phyloP scores from a whole-genome alignment of 2,797 vertebrate genomes.

The Gallinago nigripennis region DNA sequence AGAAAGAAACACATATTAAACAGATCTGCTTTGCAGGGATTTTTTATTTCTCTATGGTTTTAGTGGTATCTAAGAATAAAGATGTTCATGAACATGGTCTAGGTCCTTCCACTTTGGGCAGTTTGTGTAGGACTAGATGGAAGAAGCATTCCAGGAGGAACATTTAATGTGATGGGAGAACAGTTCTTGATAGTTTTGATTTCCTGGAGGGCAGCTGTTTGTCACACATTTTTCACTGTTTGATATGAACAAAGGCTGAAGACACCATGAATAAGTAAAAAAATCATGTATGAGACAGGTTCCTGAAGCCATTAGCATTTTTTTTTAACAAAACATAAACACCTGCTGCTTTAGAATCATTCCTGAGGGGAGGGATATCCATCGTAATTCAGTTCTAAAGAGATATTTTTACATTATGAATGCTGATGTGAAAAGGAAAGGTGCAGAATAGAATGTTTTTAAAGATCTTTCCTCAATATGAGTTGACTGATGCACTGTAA shows the following conservation, averaged over 20 bases:
- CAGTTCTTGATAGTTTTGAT: neutral
- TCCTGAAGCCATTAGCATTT: neutral
- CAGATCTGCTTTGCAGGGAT: neutral
- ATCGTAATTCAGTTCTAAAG: neutral
- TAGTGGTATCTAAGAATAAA: neutral
- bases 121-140: neutral
- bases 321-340: neutral
- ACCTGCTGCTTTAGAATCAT: neutral
- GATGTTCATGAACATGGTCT: fast-evolving
- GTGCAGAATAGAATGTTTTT: neutral
- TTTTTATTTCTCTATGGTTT: neutral
- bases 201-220: neutral
- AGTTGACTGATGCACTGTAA: neutral
- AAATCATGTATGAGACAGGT: neutral
- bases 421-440: neutral
- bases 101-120: neutral
- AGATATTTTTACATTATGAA: constrained; percentile 8
- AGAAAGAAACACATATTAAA: neutral
- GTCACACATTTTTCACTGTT: neutral
- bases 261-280: neutral
- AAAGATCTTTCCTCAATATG: neutral
- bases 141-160: neutral
- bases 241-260: neutral
- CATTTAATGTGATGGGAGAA: neutral
- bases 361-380: neutral